phyloP scores from a whole-genome alignment of 30 jellyfish, hydroid and myxozoan genomes.

The Clytia hemisphaerica region DNA sequence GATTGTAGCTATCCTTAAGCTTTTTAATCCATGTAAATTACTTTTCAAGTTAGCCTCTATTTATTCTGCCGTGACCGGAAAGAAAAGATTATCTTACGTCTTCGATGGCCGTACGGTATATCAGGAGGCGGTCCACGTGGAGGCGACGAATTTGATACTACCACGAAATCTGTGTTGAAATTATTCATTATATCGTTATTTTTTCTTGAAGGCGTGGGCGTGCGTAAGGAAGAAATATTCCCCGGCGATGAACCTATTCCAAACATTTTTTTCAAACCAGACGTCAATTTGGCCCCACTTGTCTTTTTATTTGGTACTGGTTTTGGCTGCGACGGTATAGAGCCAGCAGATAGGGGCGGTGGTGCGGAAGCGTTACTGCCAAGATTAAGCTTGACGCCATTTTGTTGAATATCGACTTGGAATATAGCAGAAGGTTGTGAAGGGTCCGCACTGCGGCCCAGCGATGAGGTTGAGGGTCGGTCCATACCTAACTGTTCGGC shows the following conservation, averaged over 20 bases:
- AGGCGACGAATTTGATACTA: conserved; percentile 3
- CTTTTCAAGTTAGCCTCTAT: no score
- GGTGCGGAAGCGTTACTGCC: no score
- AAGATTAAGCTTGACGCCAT: no score
- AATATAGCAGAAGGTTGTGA: not conserved
- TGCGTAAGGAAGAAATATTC: conserved; percentile 2
- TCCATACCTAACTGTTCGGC: not conserved
- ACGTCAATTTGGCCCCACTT: not conserved
- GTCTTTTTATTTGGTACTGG: not conserved
- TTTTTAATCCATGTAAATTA: no score
- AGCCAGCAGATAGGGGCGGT: no score
- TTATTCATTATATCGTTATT: not conserved
- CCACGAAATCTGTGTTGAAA: conserved; percentile 6
- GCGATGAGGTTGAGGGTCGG: not conserved
- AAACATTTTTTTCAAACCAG: not conserved
- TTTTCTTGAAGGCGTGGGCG: not conserved
- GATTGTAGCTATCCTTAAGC: no score
- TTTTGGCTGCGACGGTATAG: not conserved
- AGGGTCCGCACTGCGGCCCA: not conserved
- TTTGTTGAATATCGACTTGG: conserved; percentile 1
- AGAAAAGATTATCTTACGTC: no score
- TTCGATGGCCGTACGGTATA: not conserved
- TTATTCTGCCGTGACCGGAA: no score
- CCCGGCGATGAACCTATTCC: not conserved
- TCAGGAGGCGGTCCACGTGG: conserved; percentile 5